A percentile compares a stretch with the other conserved stretches of the same genome.
phyloP scores from a whole-genome alignment of 2,113 vertebrate species.

The Percina caprodes region DNA sequence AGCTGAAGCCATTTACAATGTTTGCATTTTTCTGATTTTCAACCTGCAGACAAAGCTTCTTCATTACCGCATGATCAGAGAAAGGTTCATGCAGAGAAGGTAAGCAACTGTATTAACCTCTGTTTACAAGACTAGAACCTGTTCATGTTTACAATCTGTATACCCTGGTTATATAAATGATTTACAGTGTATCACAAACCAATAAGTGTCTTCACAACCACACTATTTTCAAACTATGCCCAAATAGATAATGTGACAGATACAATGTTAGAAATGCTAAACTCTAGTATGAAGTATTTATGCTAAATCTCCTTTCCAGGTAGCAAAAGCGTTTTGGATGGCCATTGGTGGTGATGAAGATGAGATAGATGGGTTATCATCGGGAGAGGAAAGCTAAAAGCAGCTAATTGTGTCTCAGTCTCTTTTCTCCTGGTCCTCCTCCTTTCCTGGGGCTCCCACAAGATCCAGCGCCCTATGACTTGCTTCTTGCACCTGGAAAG shows the following conservation, averaged over 20 bases:
- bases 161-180: not conserved
- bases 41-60: constrained; percentile 92
- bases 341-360: constrained; percentile 97
- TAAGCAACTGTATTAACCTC: constrained; percentile 67
- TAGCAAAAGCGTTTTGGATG: constrained; percentile 99
- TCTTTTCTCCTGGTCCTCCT: constrained; percentile 43
- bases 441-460: constrained; percentile 44
- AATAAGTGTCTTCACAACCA: not conserved
- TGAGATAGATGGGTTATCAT: constrained; percentile 95
- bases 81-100: constrained; percentile 97
- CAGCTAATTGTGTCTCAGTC: constrained; percentile 3
- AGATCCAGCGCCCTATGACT: constrained; percentile 41
- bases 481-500: constrained; percentile 44
- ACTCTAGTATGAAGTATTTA: not conserved
- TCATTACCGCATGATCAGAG: constrained; percentile 95
- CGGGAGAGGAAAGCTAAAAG: constrained; percentile 91
- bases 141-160: not conserved
- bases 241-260: not conserved
- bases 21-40: constrained; percentile 42
- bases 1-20: not conserved
- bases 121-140: not conserved
- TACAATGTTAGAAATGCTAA: not conserved
- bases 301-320: constrained; percentile 79
- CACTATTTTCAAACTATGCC: not conserved
- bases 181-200: not conserved